Evolutionary conservation across 2,888 invertebrate species (phyloP).

Genomic region (Euplexia lucipara): DNA sequence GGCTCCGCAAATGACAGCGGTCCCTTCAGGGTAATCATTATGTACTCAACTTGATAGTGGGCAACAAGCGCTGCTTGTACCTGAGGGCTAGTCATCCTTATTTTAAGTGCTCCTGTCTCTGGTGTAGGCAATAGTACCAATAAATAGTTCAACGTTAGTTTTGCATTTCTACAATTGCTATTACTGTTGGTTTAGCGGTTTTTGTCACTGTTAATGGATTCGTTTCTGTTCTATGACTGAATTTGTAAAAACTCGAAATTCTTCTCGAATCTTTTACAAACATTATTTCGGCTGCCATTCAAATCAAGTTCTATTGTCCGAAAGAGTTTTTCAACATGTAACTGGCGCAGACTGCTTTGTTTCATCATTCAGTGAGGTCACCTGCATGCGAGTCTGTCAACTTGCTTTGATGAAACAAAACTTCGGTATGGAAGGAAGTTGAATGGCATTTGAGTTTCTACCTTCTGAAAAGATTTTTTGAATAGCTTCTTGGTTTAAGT

Average conservation of each 20-base stretch:
- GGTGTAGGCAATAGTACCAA: background rate
- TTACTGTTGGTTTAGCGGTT: background rate
- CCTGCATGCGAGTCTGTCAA: constrained; percentile 23
- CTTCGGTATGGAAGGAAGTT: constrained; percentile 8
- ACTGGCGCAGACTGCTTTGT: constrained; percentile 28
- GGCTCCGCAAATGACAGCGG: constrained; percentile 55
- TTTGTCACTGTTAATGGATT: background rate
- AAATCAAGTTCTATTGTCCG: constrained; percentile 31
- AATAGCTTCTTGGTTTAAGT: constrained; percentile 25
- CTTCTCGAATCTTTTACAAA: constrained; percentile 8
- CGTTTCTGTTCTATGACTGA: constrained; percentile 4
- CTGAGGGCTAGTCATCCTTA: constrained; percentile 35
- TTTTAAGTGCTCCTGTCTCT: constrained; percentile 9
- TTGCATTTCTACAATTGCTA: background rate
- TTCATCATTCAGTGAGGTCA: constrained; percentile 28
- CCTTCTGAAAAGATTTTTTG: constrained; percentile 17
- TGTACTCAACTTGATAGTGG: constrained; percentile 55
- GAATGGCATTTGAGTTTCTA: constrained; percentile 37
- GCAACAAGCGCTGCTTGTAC: constrained; percentile 45
- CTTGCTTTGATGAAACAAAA: constrained; percentile 28
- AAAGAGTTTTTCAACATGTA: constrained; percentile 36
- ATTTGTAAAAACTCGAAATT: background rate
- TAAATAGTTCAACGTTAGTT: constrained; percentile 14
- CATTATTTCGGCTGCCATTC: constrained; percentile 26
- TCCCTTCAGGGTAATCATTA: constrained; percentile 57